Base-by-base conservation (phyloP, 2,797 vertebrate genomes). In the Pangasius macronema region DNA sequence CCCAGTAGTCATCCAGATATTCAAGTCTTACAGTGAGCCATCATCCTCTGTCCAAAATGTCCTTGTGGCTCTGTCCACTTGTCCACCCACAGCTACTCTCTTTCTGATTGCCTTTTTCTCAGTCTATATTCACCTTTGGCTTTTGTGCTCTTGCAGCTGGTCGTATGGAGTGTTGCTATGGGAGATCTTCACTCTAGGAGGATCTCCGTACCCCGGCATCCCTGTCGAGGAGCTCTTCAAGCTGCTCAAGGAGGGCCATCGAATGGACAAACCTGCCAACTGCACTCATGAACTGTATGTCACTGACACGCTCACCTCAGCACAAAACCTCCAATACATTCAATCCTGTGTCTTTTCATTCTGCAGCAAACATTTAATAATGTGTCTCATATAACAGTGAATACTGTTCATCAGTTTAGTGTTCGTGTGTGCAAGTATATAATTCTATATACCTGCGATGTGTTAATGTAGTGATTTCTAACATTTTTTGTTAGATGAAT, bases 121-220 rank as follows among this genome's bases (percentile, higher is more conserved):
- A 1, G 49, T 57, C 49, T 65, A 13, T 85, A 83, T 82, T 91
- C 68, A 86, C 77, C 61, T 87, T 36, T 84, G 46, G 27, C 67
- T 51, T 49, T 79, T 80, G 77, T 88, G 53, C 80, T 67, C 92
- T 92, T 87, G 83, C 95, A 99, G 99, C 93, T 99, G 99, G 99
- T 99, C 99, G 39, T 99, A 98, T 0, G 99, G 99, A 77, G 98
- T 99, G 87, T 93, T 99, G 92, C 92, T 99, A 86, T 99, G 99
- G 99, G 99, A 99, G 96, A 99, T 98, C 95, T 99, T 99, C 94
- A 99, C 98, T 0, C 94, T 99, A 92, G 98, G 99, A 5, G 99
- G 99, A 20, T 99, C 98, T 0, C 99, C 99, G 0, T 99, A 99
- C 87, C 99, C 99, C 0, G 99, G 99, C 55, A 98, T 99, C 94